Evolutionary conservation across 1,140 invertebrate species (phyloP).

Genomic region (Wiebesia pumilae): DNA sequence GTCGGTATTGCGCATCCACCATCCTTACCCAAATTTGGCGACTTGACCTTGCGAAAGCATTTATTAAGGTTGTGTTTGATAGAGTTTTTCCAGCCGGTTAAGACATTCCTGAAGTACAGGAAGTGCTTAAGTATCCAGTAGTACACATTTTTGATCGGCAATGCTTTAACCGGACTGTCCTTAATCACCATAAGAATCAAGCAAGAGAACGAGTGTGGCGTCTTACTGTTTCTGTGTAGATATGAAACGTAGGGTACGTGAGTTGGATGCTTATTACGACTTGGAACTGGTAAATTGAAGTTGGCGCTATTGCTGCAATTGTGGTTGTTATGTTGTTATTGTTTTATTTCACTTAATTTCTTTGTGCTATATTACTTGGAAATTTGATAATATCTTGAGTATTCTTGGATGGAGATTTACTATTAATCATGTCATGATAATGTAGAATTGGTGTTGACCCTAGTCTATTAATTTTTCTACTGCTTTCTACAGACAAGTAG

Average conservation of each 20-base stretch:
- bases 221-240: slow-evolving; percentile 90
- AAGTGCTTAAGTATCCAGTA: slow-evolving; percentile 97
- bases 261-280: slow-evolving; percentile 81
- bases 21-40: slow-evolving; percentile 95
- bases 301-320: slow-evolving; percentile 70
- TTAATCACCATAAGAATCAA: slow-evolving; percentile 99
- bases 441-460: slow-evolving; percentile 33
- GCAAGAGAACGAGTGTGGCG: slow-evolving; percentile 95
- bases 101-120: slow-evolving; percentile 96
- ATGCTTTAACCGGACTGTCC: slow-evolving; percentile 88
- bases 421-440: slow-evolving; percentile 34
- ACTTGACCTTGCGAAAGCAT: slow-evolving; percentile 96
- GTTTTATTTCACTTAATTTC: slow-evolving; percentile 67
- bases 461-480: slow-evolving; percentile 57
- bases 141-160: slow-evolving; percentile 97
- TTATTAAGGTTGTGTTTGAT: slow-evolving; percentile 97
- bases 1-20: slow-evolving; percentile 91
- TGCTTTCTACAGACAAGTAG: slow-evolving; percentile 70
- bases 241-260: slow-evolving; percentile 85
- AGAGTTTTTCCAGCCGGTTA: slow-evolving; percentile 98
- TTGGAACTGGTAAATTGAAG: slow-evolving; percentile 72
- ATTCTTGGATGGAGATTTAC: slow-evolving; percentile 55
- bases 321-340: not conserved
- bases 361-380: slow-evolving; percentile 63
- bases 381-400: slow-evolving; percentile 62